Conservation (phyloP, 2,797 vertebrate genomes). For the Semotilus atromaculatus region DNA sequence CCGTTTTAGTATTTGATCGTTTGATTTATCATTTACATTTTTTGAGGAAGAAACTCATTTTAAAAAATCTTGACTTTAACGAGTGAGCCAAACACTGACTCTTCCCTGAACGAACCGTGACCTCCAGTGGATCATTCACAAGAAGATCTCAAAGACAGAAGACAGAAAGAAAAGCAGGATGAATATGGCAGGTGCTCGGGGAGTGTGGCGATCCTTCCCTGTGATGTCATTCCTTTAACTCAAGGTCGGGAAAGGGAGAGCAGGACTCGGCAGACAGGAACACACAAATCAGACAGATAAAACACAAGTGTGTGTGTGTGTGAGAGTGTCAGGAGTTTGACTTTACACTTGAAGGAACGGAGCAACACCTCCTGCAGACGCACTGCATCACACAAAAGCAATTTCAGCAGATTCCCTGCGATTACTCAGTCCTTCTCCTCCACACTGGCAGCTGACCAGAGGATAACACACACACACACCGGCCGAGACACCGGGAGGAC, state of each 20-base stretch:
- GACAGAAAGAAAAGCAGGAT: background rate
- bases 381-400: slow-evolving; percentile 55
- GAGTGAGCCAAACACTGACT: background rate
- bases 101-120: slow-evolving; percentile 3
- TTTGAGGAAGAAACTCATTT: background rate
- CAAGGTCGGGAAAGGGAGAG: slow-evolving; percentile 17
- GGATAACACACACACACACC: background rate
- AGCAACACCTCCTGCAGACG: slow-evolving; percentile 43
- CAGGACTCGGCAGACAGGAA: slow-evolving; percentile 21
- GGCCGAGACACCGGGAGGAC: slow-evolving; percentile 41
- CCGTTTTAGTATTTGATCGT: background rate
- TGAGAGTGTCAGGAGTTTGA: background rate
- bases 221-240: slow-evolving; percentile 22
- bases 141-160: background rate
- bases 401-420: slow-evolving; percentile 31
- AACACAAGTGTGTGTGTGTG: background rate
- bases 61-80: background rate
- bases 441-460: slow-evolving; percentile 48
- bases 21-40: background rate
- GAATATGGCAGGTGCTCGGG: slow-evolving; percentile 5
- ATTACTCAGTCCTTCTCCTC: slow-evolving; percentile 52
- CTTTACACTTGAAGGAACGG: slow-evolving; percentile 37
- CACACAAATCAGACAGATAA: slow-evolving; percentile 50
- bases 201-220: background rate
- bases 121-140: slow-evolving; percentile 39